phyloP scores from a whole-genome alignment of 35 echinoderm and acorn worm genomes.

The Heliocidaris erythrogramma region DNA sequence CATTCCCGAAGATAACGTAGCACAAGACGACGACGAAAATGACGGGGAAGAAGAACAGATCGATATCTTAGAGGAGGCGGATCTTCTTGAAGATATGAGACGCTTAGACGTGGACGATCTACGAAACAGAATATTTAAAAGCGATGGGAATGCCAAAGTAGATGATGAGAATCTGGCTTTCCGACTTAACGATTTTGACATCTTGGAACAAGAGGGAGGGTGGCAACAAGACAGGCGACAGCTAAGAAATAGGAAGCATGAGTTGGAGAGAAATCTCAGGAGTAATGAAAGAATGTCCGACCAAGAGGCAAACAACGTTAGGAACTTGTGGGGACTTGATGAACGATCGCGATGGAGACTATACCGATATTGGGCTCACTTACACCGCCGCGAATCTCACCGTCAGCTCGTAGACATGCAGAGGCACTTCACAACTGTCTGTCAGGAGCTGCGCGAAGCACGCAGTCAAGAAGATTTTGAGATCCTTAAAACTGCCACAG shows the following conservation, averaged over 20 bases:
- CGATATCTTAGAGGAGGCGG: conserved; percentile 62
- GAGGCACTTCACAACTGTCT: conserved; percentile 16
- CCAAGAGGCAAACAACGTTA: conserved; percentile 46
- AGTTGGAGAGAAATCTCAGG: conserved; percentile 50
- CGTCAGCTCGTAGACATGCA: conserved; percentile 33
- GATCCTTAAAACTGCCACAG: conserved; percentile 56
- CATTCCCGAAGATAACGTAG: background rate
- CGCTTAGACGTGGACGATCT: conserved; percentile 50
- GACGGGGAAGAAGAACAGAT: conserved; percentile 54
- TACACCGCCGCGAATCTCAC: conserved; percentile 35
- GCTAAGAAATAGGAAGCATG: conserved; percentile 29
- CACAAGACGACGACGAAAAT: conserved; percentile 21
- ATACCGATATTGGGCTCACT: conserved; percentile 71
- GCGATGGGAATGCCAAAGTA: conserved; percentile 54
- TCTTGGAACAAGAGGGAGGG: background rate
- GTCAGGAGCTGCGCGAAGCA: conserved; percentile 64
- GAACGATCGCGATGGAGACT: conserved; percentile 58
- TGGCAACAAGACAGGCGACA: conserved; percentile 26
- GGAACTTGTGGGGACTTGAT: conserved; percentile 62
- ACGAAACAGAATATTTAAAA: background rate
- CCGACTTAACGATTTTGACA: conserved; percentile 42
- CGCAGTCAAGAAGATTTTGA: conserved; percentile 71
- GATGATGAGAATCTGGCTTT: conserved; percentile 62
- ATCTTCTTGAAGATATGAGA: conserved; percentile 49
- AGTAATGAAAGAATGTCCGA: conserved; percentile 66